Evolutionary conservation across 2,888 invertebrate genomes (phyloP), one percentile per base, ranked within the genome.

Genomic region (Clanis bilineata): DNA sequence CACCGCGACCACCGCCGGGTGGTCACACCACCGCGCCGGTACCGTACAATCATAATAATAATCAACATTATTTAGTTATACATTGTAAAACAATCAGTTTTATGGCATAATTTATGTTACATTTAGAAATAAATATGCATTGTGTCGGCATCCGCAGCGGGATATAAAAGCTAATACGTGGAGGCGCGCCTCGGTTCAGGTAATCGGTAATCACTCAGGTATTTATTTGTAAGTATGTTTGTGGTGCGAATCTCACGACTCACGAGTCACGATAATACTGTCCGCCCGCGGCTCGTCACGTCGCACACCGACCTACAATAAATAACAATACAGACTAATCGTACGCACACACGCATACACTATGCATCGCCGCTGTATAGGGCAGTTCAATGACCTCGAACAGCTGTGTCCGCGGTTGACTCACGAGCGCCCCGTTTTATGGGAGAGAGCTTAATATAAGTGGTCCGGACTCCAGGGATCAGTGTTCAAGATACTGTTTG

Each of bases 81-180:
- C 74, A 79, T 83, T 76, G 85, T 86, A 86, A 85, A 86, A 85
- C 82, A 82, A 84, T 82, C 72, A 75, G 64, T 66, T 75, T 63
- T 88, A 88, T 88, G 88, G 88, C 88, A 85, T 88, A 86, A 83
- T 82, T 84, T 83, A 85, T 77, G 82, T 74, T 73, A 80, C 67
- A 76, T 69, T 63, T 70, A 70, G 76, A 77, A 86, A 86, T 85
- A 88, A 85, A 86, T 85, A 85, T 80, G 80, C 80, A 77, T 81
- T 74, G 80, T 71, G 69, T 72, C 61, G 74, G 66, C 70, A 66
- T 69, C 73, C 70, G 64, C 62, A 58, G 64, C 58, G 55, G 25
- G 55, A 55, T 44, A 44, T 21, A 36, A 56, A 36, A 56, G 36
- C 39, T 56, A 56, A 56, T 7, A 23, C 38, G 21, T 39, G 18